A percentile compares a stretch with the other conserved stretches of the same genome.
phyloP scores from a whole-genome alignment of 2,113 vertebrate species.

The Sialia sialis region DNA sequence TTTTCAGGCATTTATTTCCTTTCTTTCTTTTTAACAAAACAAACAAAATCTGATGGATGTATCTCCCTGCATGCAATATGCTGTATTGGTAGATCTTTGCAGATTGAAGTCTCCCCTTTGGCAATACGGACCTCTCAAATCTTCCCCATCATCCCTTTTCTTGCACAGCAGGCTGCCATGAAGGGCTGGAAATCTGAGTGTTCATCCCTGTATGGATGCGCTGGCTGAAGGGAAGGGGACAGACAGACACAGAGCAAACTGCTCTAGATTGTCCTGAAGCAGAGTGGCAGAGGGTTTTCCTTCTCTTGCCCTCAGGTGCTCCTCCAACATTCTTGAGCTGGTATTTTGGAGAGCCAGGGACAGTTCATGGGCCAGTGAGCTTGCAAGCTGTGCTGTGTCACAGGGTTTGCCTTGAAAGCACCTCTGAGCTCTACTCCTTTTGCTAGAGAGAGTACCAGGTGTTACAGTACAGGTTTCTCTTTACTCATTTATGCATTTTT shows the following conservation, averaged over 20 bases:
- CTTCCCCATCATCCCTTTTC: not conserved
- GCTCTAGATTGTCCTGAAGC: not conserved
- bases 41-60: slow-evolving; percentile 6
- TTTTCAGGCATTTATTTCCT: slow-evolving; percentile 28
- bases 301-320: not conserved
- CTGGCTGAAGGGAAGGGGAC: not conserved
- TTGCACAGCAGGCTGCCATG: not conserved
- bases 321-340: not conserved
- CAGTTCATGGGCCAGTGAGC: not conserved
- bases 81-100: not conserved
- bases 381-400: not conserved
- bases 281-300: not conserved
- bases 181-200: not conserved
- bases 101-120: not conserved
- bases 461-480: not conserved
- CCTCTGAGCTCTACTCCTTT: not conserved
- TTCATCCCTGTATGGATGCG: accelerated
- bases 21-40: not conserved
- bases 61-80: not conserved
- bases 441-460: not conserved
- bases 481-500: not conserved
- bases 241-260: not conserved
- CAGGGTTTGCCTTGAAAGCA: not conserved
- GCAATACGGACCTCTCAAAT: not conserved
- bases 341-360: not conserved